Base-by-base conservation (phyloP, 2,113 vertebrate species). In the Anoura caudifer region DNA sequence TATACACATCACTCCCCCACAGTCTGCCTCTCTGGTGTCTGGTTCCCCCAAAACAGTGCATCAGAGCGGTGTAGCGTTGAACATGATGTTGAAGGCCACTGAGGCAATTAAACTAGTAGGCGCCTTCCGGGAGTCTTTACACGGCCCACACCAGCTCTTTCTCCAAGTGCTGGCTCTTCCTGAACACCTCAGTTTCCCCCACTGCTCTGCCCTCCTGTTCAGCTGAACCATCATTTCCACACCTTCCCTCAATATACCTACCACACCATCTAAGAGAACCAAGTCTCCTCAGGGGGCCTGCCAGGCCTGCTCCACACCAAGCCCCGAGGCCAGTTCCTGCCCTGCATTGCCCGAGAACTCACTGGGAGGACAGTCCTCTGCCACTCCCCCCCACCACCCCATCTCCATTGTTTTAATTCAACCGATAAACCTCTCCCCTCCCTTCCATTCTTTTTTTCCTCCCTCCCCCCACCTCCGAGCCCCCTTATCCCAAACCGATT, bases 401-500 rank as follows among this genome's bases (percentile, higher is more conserved):
- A 56, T 56, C 31, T 17, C 75, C 17, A 22, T 26, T 72, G 41
- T 90, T 90, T 31, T 13, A 88, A 59, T 52, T 92, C 73, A 43
- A 38, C 26, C 1, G 59, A 38, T 52, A 13, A 45, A n/a, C 56
- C 36, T 54, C 45, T 31, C 45, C 83, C 54, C 6, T 12, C 63
- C 72, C 50, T 22, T 33, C 1, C 52, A 41, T 19, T 50, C 69
- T 50, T 52, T 7, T 7, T 56, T 11, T 73, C 67, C 9, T 73
- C n/a, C 45, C 63, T 69, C n/a, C 38, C 69, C 61, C 6, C 4
- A 8, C 24, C 63, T 45, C 47, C 31, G 72, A 73, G 36, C 14
- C 36, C 7, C 2, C n/a, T 92, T 91, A 86, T 76, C 91, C 84
- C 77, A 65, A 88, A 76, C 96, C 94, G 91, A 45, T 73, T 85